Evolutionary conservation across 2,113 vertebrate species (phyloP), one percentile per base, ranked within the genome.

Genomic region (Pedetes capensis): DNA sequence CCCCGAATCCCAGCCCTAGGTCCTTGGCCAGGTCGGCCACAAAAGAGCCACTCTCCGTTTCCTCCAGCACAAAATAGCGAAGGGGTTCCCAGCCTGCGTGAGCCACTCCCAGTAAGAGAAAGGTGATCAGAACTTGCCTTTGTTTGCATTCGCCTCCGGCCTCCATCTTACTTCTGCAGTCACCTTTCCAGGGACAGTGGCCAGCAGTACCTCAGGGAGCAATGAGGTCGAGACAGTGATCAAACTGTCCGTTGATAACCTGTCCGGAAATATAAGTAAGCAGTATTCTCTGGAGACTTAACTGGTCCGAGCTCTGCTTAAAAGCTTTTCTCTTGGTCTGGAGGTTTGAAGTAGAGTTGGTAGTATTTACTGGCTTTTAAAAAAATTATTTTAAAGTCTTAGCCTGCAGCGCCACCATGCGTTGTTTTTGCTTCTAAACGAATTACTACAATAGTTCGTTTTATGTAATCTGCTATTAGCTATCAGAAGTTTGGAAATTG

Each of bases 21-120:
- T 99, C 99, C 96, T 99, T 98, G 17, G 99, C 99, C 53, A 99
- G 98, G 94, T 98, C 98, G 80, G 97, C 98, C 8, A 99, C 98
- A 86, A 98, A 91, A 8, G 97, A 98, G 0, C 98, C 98, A 1
- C 95, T 97, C 42, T 97, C 94, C 44, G 94, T 98, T 95, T 99
- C 98, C 93, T 99, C 98, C 3, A 98, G 92, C 74, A 98, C 87
- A 0, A 98, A 98, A 88, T 98, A 99, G 68, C 91, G 98, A 80
- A 96, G 97, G 78, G 98, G 72, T 51, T 92, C 91, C 78, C 61
- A 91, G 74, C 42, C 89, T 6, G 81, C 87, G 37, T 18, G 16
- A 79, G 63, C 81, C 53, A 91, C n/a, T 79, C 71, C 89, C 68
- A 96, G 16, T 16, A 95, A 89, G 8, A 97, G 13, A 92, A 94